These are phyloP conservation scores for Masticophis lateralis DNA, from an alignment of 2,797 vertebrate species.

Conservation along the genomic window DNA sequence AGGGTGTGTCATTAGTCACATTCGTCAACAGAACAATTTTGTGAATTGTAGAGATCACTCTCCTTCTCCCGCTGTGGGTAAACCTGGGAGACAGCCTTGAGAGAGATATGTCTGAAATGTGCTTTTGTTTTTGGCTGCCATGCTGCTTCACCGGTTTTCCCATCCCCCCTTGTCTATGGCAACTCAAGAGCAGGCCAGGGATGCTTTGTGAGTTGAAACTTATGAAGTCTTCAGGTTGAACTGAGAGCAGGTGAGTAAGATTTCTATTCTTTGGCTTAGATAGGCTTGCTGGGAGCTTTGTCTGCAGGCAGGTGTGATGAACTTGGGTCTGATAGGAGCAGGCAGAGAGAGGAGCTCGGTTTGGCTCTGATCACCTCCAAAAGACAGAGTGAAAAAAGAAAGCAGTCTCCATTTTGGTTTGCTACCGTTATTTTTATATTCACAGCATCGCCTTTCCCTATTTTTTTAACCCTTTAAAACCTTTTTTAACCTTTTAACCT, in stretches of 20 bases:
- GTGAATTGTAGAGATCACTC: too few relatives aligned
- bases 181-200: too few relatives aligned
- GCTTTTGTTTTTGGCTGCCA: too few relatives aligned
- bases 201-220: neutral
- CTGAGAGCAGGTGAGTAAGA: neutral
- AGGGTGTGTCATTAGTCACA: too few relatives aligned
- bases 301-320: neutral
- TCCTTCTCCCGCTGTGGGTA: too few relatives aligned
- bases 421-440: neutral
- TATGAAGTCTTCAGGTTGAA: neutral
- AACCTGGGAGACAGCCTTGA: too few relatives aligned
- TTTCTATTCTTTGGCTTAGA: neutral
- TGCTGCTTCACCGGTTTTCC: too few relatives aligned
- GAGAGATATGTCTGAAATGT: too few relatives aligned
- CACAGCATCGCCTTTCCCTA: neutral
- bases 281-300: neutral
- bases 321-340: neutral
- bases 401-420: neutral
- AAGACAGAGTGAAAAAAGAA: neutral
- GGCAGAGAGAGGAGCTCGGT: neutral
- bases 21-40: too few relatives aligned
- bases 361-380: neutral
- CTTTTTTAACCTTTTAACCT: too few relatives aligned
- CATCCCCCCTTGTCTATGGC: too few relatives aligned
- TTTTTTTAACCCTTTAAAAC: too few relatives aligned